Conservation (phyloP, 92 coral and sea anemone genomes). For the Desmophyllum pertusum region DNA sequence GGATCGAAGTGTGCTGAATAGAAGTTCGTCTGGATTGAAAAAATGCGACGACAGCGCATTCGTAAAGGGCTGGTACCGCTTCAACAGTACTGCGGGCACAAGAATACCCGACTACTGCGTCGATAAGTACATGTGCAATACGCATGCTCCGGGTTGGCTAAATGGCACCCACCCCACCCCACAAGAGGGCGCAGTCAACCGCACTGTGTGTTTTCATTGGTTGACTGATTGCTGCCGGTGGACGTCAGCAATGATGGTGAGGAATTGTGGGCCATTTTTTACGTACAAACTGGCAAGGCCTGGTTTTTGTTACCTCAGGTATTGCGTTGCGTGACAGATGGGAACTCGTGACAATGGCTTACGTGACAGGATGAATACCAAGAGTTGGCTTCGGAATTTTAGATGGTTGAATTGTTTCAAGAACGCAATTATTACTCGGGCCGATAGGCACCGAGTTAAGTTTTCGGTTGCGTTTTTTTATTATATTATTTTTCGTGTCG, state of each 20-base stretch:
- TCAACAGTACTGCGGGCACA: constrained; percentile 3
- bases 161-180: constrained; percentile 7
- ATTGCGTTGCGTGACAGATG: constrained; percentile 19
- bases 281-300: background rate
- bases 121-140: background rate
- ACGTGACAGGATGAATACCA: background rate
- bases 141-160: constrained; percentile 25
- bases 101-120: constrained; percentile 21
- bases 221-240: background rate
- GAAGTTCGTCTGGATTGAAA: background rate
- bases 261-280: constrained; percentile 19
- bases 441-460: no score
- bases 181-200: constrained; percentile 24
- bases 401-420: background rate
- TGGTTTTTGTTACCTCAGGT: background rate
- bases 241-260: background rate
- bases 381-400: no score
- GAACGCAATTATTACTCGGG: background rate
- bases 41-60: background rate
- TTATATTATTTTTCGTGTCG: no score
- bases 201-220: constrained; percentile 11
- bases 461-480: no score
- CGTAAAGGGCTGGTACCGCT: constrained; percentile 22
- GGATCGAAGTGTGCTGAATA: background rate
- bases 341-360: background rate